Conservation (phyloP, 2,113 vertebrate genomes). For the Psettodes erumei region DNA sequence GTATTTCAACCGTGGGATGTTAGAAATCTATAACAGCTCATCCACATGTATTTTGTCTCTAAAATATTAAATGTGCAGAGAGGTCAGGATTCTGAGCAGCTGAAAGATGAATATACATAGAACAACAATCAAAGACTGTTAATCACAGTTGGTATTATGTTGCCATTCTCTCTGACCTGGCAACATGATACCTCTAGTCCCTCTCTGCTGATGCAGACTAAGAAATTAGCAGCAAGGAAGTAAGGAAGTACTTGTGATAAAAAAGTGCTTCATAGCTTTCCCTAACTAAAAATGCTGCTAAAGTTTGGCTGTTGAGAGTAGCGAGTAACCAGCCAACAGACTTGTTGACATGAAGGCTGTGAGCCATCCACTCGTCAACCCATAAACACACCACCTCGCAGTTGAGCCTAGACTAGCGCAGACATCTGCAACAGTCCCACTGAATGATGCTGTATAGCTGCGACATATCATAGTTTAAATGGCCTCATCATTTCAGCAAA, state of each 20-base stretch:
- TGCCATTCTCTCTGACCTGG: conserved; percentile 31
- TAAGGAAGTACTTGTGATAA: neutral
- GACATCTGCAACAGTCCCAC: conserved; percentile 70
- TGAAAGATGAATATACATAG: neutral
- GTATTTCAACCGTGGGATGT: neutral
- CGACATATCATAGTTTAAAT: conserved; percentile 82
- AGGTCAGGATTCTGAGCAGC: neutral
- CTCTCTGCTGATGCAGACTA: neutral
- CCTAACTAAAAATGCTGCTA: conserved; percentile 11
- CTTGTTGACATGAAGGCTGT: conserved; percentile 66
- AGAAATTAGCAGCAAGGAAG: conserved; percentile 5
- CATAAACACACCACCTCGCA: conserved; percentile 63
- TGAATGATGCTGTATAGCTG: conserved; percentile 78
- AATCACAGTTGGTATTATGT: conserved; percentile 10
- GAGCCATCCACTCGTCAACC: conserved; percentile 69
- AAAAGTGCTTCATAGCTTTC: neutral
- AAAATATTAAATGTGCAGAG: neutral
- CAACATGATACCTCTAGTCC: conserved; percentile 11
- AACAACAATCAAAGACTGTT: neutral
- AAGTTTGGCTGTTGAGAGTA: conserved; percentile 45
- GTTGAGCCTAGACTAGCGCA: conserved; percentile 60
- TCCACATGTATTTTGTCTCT: neutral
- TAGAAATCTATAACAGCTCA: neutral
- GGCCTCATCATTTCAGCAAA: conserved; percentile 86
- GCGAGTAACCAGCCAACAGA: conserved; percentile 36